Evolutionary conservation across 2,888 invertebrate genomes (phyloP).

Genomic region (Zootermopsis nevadensis): DNA sequence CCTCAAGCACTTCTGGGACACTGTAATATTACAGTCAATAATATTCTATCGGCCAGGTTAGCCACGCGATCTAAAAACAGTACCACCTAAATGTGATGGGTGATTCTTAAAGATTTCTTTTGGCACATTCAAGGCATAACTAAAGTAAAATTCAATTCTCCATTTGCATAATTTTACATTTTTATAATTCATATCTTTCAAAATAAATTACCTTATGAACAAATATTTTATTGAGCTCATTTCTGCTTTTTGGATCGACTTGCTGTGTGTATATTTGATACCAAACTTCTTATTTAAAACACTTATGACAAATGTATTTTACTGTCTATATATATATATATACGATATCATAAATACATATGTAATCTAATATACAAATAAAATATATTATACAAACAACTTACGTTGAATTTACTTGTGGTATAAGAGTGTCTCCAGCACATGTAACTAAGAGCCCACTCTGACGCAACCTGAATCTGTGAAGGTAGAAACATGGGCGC

Average conservation of each 20-base stretch:
- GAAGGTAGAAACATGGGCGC: not conserved
- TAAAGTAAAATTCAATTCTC: not conserved
- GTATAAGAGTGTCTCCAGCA: not conserved
- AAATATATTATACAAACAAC: conserved; percentile 32
- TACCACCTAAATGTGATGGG: too few relatives aligned
- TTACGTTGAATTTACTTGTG: not conserved
- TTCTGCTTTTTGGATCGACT: too few relatives aligned
- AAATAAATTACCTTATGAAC: too few relatives aligned
- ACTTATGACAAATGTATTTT: not conserved
- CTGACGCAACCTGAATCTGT: not conserved
- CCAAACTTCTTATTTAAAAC: not conserved
- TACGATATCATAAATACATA: conserved; percentile 36
- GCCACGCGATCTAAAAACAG: too few relatives aligned
- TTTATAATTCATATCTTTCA: too few relatives aligned
- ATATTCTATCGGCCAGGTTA: too few relatives aligned
- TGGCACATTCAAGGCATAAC: conserved; percentile 12
- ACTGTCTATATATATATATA: not conserved
- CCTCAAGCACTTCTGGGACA: too few relatives aligned
- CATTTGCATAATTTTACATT: not conserved
- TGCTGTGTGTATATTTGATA: too few relatives aligned
- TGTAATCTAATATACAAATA: conserved; percentile 32
- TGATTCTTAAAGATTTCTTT: not conserved
- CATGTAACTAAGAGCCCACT: not conserved
- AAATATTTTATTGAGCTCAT: too few relatives aligned
- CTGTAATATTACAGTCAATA: too few relatives aligned